Percentiles rank a stretch among this genome's conserved stretches.
Evolutionary conservation across 2,888 invertebrate species (phyloP).

Genomic region (Aplocera efformata): DNA sequence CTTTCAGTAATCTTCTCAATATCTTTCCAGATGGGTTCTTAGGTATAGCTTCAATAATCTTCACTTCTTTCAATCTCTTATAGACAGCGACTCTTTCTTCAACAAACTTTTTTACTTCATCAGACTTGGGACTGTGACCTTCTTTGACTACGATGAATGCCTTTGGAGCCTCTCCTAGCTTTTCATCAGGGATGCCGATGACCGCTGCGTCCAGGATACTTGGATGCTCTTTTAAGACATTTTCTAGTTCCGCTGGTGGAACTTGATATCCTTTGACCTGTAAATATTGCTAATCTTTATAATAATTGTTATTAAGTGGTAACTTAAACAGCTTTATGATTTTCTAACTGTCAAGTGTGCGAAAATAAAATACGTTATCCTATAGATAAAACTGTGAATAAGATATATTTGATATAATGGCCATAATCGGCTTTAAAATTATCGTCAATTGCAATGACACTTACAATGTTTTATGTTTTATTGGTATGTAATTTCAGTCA

Average conservation of each 20-base stretch:
- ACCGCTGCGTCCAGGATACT: slow-evolving; percentile 90
- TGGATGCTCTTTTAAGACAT: slow-evolving; percentile 84
- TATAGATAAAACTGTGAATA: too few species aligned
- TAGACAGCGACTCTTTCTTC: slow-evolving; percentile 85
- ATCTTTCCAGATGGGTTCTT: slow-evolving; percentile 89
- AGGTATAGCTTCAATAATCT: slow-evolving; percentile 83
- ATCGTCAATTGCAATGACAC: too few species aligned
- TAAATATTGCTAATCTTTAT: slow-evolving; percentile 45
- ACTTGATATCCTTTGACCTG: slow-evolving; percentile 86
- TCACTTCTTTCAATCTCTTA: slow-evolving; percentile 85
- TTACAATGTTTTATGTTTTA: too few species aligned
- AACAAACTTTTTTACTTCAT: slow-evolving; percentile 82
- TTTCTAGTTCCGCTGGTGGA: slow-evolving; percentile 93
- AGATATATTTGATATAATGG: too few species aligned
- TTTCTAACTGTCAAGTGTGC: too few species aligned
- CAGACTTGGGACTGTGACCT: slow-evolving; percentile 56
- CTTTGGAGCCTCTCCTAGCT: slow-evolving; percentile 86
- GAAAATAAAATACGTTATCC: too few species aligned
- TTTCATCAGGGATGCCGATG: slow-evolving; percentile 84
- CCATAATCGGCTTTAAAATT: too few species aligned
- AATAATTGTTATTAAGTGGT: too few species aligned
- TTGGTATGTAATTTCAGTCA: too few species aligned
- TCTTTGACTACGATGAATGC: slow-evolving; percentile 84
- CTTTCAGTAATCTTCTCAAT: slow-evolving; percentile 80
- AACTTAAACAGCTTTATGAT: too few species aligned